Base-by-base conservation (phyloP, 2,888 invertebrate genomes). In the Caenorhabditis virilis region DNA sequence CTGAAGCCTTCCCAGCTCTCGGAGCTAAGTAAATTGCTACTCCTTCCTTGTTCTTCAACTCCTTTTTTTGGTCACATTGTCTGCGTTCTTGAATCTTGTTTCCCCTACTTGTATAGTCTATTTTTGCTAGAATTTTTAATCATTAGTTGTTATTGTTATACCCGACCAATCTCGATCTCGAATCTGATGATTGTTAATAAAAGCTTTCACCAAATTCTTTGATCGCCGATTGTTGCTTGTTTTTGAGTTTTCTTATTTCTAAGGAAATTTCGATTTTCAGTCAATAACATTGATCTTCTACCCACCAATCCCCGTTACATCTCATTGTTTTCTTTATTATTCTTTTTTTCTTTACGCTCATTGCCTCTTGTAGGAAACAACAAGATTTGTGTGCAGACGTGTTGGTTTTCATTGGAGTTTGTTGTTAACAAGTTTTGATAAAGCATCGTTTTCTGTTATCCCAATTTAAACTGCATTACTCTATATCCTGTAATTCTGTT, bases 1-100 rank as follows among this genome's bases (percentile, higher is more conserved):
- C 60, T 20, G 78, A 78, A 18, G 69, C 72, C 15, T 78, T 78
- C 77, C 78, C 78, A 38, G 77, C 77, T 43, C 76, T 78, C n/a
- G 76, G 75, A 48, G 69, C 71, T 47, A 75, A 65, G 46, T 39
- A 45, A 20, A 2, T 25, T 33, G 25, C 63, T 54, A 45, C 54
- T 63, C 43, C 41, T 45, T 51, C 48, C 50, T 50, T 48, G 38
- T 48, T 39, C 42, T 53, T 53, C 36, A 18, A 35, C 26, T 15
- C 36, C 9, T 42, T 50, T 51, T 18, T 43, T 15, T 56, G 27
- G 45, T 35, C 51, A 23, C 36, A 42, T 49, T 48, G 56, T 57
- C 48, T 51, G 63, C 54, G 38, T 63, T 47, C 53, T 47, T 43
- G 43, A 53, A 52, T 56, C 57, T 57, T 57, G 56, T 62, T 62